Base-by-base conservation (phyloP, 2,797 vertebrate genomes). In the Esox lucius region DNA sequence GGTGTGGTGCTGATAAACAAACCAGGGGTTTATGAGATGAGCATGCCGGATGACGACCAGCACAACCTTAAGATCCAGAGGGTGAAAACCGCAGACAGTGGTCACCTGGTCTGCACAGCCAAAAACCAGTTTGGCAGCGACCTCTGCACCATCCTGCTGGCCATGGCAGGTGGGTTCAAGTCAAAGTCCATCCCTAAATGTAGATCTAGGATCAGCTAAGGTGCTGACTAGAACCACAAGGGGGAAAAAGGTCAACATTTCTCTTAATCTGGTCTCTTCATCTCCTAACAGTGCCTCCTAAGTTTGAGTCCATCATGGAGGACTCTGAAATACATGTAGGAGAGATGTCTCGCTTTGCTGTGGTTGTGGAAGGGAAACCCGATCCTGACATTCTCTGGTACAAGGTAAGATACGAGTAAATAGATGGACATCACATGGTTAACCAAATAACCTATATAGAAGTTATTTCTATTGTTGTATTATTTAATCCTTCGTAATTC, bases 271-370 rank as follows among this genome's bases (percentile, higher is more conserved):
- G 19, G 7, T 11, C 22, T 24, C 22, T 12, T 22, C 11, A 8
- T 19, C 31, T 6, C 15, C 5, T 61, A 64, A 31, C 85, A 99
- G 98, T 95, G 89, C 86, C 95, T 12, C 98, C 97, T 0, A 94
- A 94, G 73, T 99, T 99, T 90, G 97, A 99, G 83, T 96, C 93
- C 56, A 99, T 99, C 92, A 99, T 99, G 97, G 98, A 99, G 85
- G 98, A 99, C 4, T 93, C 97, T 0, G 96, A 97, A 28, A 94
- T 95, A 19, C 92, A 89, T 19, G 82, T 94, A 0, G 96, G 96
- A 66, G 96, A 97, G 73, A 98, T 95, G 0, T 93, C 91, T 0
- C 93, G 92, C 62, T 95, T 99, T 0, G 92, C 93, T 0, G 97
- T 99, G 39, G 95, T 96, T 66, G 96, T 98, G 0, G 96, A 97